phyloP scores from a whole-genome alignment of 2,797 vertebrate species.

The Zalophus californianus region DNA sequence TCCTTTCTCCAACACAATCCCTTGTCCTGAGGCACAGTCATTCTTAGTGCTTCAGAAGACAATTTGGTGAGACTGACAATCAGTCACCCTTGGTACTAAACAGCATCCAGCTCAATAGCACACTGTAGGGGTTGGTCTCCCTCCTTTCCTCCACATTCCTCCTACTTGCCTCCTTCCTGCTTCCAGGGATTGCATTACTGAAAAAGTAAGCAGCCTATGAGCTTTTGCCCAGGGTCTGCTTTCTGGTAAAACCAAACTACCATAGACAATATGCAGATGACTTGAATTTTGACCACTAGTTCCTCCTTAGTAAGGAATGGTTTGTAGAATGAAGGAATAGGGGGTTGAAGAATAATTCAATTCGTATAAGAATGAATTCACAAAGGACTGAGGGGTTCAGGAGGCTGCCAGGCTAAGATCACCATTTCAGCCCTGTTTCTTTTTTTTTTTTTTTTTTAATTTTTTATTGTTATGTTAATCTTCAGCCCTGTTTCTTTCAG shows the following conservation, averaged over 20 bases:
- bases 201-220: not conserved
- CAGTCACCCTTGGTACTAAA: not conserved
- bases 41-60: not conserved
- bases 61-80: not conserved
- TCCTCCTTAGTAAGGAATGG: not conserved
- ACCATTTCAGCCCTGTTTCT: not conserved
- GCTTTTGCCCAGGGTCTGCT: not conserved
- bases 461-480: too few relatives aligned
- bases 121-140: not conserved
- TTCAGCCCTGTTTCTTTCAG: not conserved
- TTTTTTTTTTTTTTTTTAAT: too few relatives aligned
- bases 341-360: not conserved
- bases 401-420: not conserved
- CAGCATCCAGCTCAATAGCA: not conserved
- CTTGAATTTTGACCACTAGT: not conserved
- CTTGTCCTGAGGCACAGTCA: not conserved
- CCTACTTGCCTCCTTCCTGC: not conserved
- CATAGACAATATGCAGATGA: not conserved
- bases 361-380: not conserved
- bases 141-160: not conserved
- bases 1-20: not conserved
- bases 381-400: not conserved
- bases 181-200: not conserved
- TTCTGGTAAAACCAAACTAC: not conserved
- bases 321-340: not conserved